Percentiles rank a stretch among this genome's conserved stretches.
Conservation (phyloP, 2,113 vertebrate species). For the Crotalus tigris region DNA sequence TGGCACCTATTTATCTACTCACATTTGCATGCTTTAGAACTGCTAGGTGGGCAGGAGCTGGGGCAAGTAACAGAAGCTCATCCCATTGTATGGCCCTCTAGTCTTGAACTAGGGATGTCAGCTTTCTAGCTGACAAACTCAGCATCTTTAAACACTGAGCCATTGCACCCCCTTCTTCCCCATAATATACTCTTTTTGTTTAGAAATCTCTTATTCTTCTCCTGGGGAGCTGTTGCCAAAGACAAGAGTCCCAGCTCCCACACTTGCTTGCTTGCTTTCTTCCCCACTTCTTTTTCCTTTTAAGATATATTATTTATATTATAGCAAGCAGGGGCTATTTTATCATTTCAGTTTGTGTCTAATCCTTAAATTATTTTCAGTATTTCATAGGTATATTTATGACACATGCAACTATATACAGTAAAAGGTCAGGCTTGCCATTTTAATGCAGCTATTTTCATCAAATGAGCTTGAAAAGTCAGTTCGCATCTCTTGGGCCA, state of each 20-base stretch:
- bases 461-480: slow-evolving; percentile 85
- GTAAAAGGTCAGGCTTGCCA: slow-evolving; percentile 67
- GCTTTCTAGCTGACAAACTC: not conserved
- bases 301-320: not conserved
- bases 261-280: not conserved
- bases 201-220: not conserved
- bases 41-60: not conserved
- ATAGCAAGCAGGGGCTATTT: not conserved
- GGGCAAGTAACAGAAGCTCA: not conserved
- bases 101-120: not conserved
- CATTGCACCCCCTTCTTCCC: not conserved
- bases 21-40: not conserved
- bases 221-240: not conserved
- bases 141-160: not conserved
- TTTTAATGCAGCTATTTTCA: slow-evolving; percentile 84
- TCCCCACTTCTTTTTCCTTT: not conserved
- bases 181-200: not conserved
- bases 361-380: not conserved
- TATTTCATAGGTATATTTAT: not conserved
- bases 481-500: slow-evolving; percentile 94
- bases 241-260: not conserved
- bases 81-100: too few species aligned
- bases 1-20: not conserved
- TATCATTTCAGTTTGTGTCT: not conserved
- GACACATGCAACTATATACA: not conserved